Conservation (phyloP, 2,888 invertebrate genomes). For the Papilio elwesi region DNA sequence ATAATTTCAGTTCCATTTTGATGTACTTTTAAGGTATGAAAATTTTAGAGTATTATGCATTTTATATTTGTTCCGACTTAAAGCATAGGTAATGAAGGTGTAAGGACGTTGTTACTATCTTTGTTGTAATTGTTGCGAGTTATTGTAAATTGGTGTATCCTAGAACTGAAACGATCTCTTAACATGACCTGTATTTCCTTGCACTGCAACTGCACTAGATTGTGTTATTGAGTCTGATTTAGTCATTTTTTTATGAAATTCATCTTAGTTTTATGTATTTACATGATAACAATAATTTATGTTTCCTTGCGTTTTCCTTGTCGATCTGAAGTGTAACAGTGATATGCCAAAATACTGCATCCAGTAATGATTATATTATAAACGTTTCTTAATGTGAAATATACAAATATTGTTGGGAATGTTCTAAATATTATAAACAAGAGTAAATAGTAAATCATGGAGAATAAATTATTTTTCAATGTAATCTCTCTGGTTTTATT, state of each 20-base stretch:
- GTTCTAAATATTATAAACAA: slow-evolving; percentile 82
- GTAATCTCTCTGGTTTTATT: slow-evolving; percentile 68
- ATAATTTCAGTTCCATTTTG: slow-evolving; percentile 70
- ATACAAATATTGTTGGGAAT: slow-evolving; percentile 83
- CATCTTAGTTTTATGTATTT: slow-evolving; percentile 13
- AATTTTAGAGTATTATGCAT: slow-evolving; percentile 74
- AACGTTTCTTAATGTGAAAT: slow-evolving; percentile 80
- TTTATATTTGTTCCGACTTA: slow-evolving; percentile 75
- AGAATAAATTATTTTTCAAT: slow-evolving; percentile 84
- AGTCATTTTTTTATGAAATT: slow-evolving; percentile 26
- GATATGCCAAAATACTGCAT: slow-evolving; percentile 81
- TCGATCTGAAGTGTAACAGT: slow-evolving; percentile 64
- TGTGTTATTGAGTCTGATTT: slow-evolving; percentile 36
- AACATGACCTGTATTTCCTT: slow-evolving; percentile 34
- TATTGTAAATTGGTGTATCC: slow-evolving; percentile 59
- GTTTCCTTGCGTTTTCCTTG: slow-evolving; percentile 35
- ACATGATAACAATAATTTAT: slow-evolving; percentile 40
- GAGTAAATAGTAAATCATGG: slow-evolving; percentile 78
- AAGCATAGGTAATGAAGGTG: slow-evolving; percentile 61
- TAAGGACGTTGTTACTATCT: slow-evolving; percentile 69
- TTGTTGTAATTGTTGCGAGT: slow-evolving; percentile 70
- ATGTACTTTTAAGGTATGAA: slow-evolving; percentile 75
- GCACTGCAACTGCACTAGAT: slow-evolving; percentile 42
- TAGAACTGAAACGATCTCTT: slow-evolving; percentile 32
- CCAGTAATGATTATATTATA: slow-evolving; percentile 79